Evolutionary conservation across 2,113 vertebrate species (phyloP), one percentile per base, ranked within the genome.

Genomic region (Odocoileus virginianus): DNA sequence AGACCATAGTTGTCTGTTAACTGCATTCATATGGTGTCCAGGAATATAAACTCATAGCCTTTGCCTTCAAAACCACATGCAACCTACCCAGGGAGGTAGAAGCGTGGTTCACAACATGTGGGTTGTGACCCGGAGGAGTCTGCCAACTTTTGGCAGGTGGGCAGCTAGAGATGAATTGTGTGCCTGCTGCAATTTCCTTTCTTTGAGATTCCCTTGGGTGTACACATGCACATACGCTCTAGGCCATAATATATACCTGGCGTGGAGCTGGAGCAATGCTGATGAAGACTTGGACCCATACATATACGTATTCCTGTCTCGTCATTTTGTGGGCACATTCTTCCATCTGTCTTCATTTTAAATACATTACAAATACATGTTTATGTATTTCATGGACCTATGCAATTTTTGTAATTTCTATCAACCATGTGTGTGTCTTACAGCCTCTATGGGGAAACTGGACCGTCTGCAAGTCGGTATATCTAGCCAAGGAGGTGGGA

Each of bases 341-440:
- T 96, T 96, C 82, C 97, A 97, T 94, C 95, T 98, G 94, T 96
- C 97, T 95, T 96, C 82, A 95, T 95, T 96, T 98, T 97, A 97
- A 97, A 87, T 92, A 91, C 54, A 89, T 76, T 74, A 64, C 58
- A 95, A 86, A 91, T 93, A 91, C 14, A 15, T 88, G 87, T 90
- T 97, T 94, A 74, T 94, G 82, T 93, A 92, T 14, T 57, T 52
- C 40, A 58, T 33, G 11, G 82, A 23, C 84, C 83, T 87, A n/a
- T 52, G 82, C 12, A 96, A 94, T 71, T 91, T 86, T n/a, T 67
- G 13, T 96, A 94, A 97, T 92, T 67, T 91, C 86, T 79, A 19
- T 95, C 89, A 95, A 86, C 45, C 45, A 81, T 30, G 61, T 82
- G 71, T 91, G 47, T 71, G 47, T 97, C 45, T 95, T 87, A 91